phyloP scores from a whole-genome alignment of 2,113 vertebrate genomes.

The Myrmecobius fasciatus region DNA sequence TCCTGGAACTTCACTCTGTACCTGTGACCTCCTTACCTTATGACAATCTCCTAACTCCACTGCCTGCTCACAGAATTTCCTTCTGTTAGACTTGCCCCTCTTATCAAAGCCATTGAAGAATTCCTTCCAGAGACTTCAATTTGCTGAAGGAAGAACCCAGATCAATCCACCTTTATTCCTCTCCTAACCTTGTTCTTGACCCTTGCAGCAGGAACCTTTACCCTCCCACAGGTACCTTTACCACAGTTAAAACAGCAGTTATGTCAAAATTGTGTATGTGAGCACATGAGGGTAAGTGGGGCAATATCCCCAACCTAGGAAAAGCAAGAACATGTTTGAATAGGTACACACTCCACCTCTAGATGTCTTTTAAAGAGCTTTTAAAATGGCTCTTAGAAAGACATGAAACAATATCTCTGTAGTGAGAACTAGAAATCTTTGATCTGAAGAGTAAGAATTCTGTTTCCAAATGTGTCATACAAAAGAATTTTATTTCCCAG shows the following conservation, averaged over 20 bases:
- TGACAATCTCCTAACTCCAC: background rate
- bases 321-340: constrained; percentile 28
- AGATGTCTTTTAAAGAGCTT: background rate
- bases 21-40: too few species aligned
- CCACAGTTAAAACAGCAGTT: constrained; percentile 46
- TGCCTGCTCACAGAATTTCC: background rate
- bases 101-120: too few species aligned
- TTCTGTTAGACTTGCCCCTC: background rate
- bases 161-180: too few species aligned
- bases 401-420: constrained; percentile 14
- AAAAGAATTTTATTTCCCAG: constrained; percentile 44
- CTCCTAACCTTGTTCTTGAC: too few species aligned
- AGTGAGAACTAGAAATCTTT: constrained; percentile 1
- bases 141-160: too few species aligned
- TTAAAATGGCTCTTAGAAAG: background rate
- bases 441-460: constrained; percentile 36
- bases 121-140: too few species aligned
- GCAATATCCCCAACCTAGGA: background rate
- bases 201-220: background rate
- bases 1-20: too few species aligned
- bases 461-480: constrained; percentile 59
- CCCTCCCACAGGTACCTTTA: background rate
- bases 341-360: background rate
- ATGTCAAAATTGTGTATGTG: constrained; percentile 34
- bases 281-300: background rate